Percentiles rank a stretch among this genome's conserved stretches.
phyloP scores from a whole-genome alignment of 2,888 invertebrate species.

The Ormyrus nitidulus region DNA sequence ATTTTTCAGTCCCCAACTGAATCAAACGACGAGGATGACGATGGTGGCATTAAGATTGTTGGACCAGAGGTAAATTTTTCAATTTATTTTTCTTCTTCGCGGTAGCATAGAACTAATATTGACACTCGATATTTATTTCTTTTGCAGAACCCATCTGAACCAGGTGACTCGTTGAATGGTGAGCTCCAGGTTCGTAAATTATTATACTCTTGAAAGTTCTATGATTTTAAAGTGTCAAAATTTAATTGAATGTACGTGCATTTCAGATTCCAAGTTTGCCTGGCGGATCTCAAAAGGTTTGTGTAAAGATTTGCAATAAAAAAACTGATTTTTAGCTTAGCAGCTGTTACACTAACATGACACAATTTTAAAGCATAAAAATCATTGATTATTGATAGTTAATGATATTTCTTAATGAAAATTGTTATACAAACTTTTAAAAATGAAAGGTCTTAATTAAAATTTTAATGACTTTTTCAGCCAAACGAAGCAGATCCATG shows the following conservation, averaged over 20 bases:
- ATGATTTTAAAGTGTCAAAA: no score
- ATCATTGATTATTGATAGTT: neutral
- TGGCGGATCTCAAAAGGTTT: no score
- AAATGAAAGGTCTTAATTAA: no score
- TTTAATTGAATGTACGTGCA: no score
- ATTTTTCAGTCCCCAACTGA: neutral
- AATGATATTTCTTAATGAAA: neutral
- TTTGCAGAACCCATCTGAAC: neutral
- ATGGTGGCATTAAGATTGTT: neutral
- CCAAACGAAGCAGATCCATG: neutral
- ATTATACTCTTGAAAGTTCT: no score
- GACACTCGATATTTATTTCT: neutral
- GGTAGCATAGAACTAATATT: no score
- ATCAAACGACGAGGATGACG: neutral
- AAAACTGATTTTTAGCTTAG: neutral
- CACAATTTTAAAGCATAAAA: neutral
- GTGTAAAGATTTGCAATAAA: no score
- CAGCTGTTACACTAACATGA: neutral
- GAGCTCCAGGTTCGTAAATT: no score
- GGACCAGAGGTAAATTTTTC: conserved; percentile 8
- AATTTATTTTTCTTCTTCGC: no score
- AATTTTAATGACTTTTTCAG: neutral
- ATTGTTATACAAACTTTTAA: no score
- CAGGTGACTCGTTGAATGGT: neutral
- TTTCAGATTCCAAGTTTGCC: no score